Conservation (phyloP, 2,888 invertebrate species). For the Charanyca ferruginea region DNA sequence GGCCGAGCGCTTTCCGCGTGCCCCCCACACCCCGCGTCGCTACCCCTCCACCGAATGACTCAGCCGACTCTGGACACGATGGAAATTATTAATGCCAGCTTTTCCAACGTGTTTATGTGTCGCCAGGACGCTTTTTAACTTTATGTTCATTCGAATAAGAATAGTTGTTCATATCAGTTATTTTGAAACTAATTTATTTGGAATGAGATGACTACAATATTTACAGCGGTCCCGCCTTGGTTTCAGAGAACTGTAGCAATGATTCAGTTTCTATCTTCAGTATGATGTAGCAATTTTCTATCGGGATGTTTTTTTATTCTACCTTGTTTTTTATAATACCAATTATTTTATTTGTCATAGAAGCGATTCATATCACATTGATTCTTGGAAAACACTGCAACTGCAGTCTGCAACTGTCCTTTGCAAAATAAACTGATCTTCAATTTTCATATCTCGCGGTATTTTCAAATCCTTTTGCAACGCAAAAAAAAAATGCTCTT, state of each 20-base stretch:
- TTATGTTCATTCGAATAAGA: conserved; percentile 50
- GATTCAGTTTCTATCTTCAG: background rate
- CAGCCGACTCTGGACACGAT: conserved; percentile 71
- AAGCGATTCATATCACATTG: background rate
- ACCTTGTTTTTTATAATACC: background rate
- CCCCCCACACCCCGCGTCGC: conserved; percentile 60
- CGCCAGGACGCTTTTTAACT: conserved; percentile 50
- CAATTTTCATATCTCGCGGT: conserved; percentile 6
- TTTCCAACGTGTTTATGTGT: conserved; percentile 62
- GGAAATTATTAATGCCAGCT: conserved; percentile 68
- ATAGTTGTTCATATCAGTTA: conserved; percentile 46
- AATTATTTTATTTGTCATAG: too few species aligned
- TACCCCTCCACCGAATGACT: conserved; percentile 70
- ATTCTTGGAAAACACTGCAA: background rate
- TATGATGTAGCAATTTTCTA: background rate
- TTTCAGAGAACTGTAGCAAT: background rate
- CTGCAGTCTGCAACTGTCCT: background rate
- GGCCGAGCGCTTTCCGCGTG: conserved; percentile 84
- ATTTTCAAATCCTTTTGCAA: conserved; percentile 17
- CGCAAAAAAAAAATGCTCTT: conserved; percentile 23
- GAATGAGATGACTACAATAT: conserved; percentile 29
- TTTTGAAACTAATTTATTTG: conserved; percentile 54
- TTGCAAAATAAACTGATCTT: background rate
- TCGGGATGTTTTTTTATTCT: background rate
- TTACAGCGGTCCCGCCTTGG: conserved; percentile 6